Conservation (phyloP, 2,888 invertebrate genomes). For the Glyphotaelius pellucidus region DNA sequence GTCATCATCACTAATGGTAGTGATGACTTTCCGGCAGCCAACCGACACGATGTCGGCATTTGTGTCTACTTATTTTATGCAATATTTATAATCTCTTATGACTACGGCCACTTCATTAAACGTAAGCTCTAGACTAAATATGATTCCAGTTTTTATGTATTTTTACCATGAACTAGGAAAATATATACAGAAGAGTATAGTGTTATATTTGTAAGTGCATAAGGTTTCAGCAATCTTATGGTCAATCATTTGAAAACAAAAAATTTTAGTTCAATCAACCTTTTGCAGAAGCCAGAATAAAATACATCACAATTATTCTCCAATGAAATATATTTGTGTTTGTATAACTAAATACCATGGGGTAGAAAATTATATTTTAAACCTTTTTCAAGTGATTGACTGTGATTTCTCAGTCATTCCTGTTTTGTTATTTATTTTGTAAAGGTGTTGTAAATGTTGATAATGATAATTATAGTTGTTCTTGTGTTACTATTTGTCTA, state of each 20-base stretch:
- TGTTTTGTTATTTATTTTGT: constrained; percentile 51
- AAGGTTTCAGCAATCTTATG: constrained; percentile 22
- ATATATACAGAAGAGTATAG: neutral
- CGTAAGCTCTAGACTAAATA: constrained; percentile 14
- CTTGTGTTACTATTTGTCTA: constrained; percentile 26
- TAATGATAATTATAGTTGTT: constrained; percentile 40
- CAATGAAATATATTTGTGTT: neutral
- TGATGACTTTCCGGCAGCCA: neutral
- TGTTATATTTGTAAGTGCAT: constrained; percentile 25
- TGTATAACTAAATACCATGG: neutral
- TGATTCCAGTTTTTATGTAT: constrained; percentile 7
- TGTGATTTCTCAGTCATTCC: constrained; percentile 33
- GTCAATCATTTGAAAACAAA: constrained; percentile 16
- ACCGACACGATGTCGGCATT: neutral
- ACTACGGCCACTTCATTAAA: neutral
- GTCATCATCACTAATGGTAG: no score
- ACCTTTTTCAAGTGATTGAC: constrained; percentile 17
- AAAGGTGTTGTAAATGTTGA: constrained; percentile 42
- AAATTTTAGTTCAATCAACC: neutral
- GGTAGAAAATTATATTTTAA: neutral
- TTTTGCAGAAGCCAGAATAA: neutral
- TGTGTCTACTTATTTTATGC: neutral
- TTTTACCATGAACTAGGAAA: constrained; percentile 12
- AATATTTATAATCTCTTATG: neutral
- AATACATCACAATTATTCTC: constrained; percentile 1